These are phyloP conservation scores for Drosophila macrospina DNA, from an alignment of 2,888 invertebrate genomes.

Conservation along the genomic window DNA sequence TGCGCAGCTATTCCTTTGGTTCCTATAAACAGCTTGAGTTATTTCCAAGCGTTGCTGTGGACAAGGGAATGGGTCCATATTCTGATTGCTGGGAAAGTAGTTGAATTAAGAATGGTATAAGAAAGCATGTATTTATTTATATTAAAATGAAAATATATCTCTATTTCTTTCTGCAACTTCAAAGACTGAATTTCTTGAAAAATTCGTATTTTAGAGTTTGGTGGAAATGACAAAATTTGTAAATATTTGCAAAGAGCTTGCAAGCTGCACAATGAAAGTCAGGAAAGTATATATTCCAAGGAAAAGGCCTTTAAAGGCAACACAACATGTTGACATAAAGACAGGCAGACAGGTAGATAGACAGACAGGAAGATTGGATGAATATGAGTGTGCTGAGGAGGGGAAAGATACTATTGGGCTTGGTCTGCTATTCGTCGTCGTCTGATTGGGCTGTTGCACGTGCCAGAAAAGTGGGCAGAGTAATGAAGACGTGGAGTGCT, in stretches of 20 bases:
- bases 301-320: slow-evolving; percentile 50
- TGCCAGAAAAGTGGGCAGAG: slow-evolving; percentile 33
- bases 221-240: slow-evolving; percentile 9
- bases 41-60: slow-evolving; percentile 3
- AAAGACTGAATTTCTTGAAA: not conserved
- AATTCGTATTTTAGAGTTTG: slow-evolving; percentile 13
- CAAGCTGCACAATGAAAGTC: slow-evolving; percentile 32
- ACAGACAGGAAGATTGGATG: slow-evolving; percentile 20
- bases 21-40: slow-evolving; percentile 36
- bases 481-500: slow-evolving; percentile 19
- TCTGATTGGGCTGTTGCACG: slow-evolving; percentile 52
- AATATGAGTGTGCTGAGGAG: slow-evolving; percentile 1
- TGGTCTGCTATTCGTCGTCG: slow-evolving; percentile 10
- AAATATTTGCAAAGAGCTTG: slow-evolving; percentile 30
- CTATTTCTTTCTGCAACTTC: not conserved
- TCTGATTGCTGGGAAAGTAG: slow-evolving; percentile 36
- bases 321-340: slow-evolving; percentile 52
- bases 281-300: slow-evolving; percentile 18
- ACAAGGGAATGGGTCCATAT: slow-evolving; percentile 21
- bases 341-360: slow-evolving; percentile 44
- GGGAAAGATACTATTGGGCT: slow-evolving; percentile 54
- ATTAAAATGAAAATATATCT: not conserved
- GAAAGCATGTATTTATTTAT: not conserved
- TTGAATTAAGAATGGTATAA: not conserved
- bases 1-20: slow-evolving; percentile 21